Conservation (phyloP, 2,797 vertebrate genomes). For the Cuniculus paca region DNA sequence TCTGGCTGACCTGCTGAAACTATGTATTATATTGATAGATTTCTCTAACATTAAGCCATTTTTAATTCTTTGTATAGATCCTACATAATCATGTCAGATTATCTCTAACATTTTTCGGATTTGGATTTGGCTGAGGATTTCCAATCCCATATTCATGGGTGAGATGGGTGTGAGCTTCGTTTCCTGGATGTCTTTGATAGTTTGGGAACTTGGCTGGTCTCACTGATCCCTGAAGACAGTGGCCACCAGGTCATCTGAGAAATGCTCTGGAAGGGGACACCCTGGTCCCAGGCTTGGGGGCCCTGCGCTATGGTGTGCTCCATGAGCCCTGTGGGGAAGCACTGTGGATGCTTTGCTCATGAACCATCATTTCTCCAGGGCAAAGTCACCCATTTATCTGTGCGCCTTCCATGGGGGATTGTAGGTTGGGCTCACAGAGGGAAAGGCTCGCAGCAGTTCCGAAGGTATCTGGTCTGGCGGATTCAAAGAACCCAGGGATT, state of each 20-base stretch:
- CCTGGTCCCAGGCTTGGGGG: neutral
- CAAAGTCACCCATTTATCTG: neutral
- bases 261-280: neutral
- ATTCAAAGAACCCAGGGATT: neutral
- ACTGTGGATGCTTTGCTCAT: accelerated
- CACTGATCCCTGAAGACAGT: neutral
- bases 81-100: neutral
- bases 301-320: neutral
- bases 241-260: neutral
- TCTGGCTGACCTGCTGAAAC: neutral
- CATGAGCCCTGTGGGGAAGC: accelerated
- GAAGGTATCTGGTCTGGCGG: accelerated
- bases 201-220: too few relatives aligned
- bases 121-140: neutral
- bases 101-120: neutral
- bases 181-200: neutral
- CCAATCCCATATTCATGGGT: accelerated
- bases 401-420: neutral
- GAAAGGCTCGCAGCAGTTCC: neutral
- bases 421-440: neutral
- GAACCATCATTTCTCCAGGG: too few relatives aligned
- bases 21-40: neutral
- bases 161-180: accelerated
- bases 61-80: constrained; percentile 1
- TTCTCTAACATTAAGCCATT: neutral